These are phyloP conservation scores for Eilema depressum DNA, from an alignment of 2,888 invertebrate genomes.

Conservation along the genomic window DNA sequence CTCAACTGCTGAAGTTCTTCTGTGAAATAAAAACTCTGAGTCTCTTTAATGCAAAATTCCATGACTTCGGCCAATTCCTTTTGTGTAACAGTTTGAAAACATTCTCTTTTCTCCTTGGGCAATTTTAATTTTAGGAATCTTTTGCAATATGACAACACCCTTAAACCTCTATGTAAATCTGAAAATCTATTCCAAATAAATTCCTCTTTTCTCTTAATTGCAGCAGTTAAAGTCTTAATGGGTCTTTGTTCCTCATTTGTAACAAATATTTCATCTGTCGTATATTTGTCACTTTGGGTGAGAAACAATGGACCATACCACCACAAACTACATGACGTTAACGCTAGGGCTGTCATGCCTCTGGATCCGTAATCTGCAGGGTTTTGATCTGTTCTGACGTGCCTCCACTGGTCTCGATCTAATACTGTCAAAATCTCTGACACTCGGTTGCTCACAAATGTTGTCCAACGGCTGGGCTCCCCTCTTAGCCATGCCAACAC, in stretches of 20 bases:
- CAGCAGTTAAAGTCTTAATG: constrained; percentile 6
- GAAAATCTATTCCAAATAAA: constrained; percentile 17
- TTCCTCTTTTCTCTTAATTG: background rate
- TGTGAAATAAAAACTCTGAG: background rate
- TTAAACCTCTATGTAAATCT: constrained; percentile 10
- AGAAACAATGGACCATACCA: background rate
- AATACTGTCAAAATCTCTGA: constrained; percentile 36
- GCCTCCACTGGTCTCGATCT: constrained; percentile 17
- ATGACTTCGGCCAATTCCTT: background rate
- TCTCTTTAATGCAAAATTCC: background rate
- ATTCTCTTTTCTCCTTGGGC: constrained; percentile 4
- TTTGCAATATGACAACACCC: constrained; percentile 11
- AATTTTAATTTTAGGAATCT: constrained; percentile 10
- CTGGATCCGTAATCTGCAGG: constrained; percentile 10
- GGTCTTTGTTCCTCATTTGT: constrained; percentile 11
- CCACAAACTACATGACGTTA: background rate
- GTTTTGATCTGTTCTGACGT: background rate
- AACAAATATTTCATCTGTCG: background rate
- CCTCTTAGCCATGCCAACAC: constrained; percentile 36
- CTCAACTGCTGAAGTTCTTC: background rate
- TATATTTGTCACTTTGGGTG: background rate
- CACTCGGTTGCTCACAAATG: constrained; percentile 44
- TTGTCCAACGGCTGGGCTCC: constrained; percentile 35
- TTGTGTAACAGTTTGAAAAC: background rate
- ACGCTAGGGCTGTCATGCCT: background rate